phyloP scores from a whole-genome alignment of 1,140 invertebrate genomes.

The Bombus superbus region DNA sequence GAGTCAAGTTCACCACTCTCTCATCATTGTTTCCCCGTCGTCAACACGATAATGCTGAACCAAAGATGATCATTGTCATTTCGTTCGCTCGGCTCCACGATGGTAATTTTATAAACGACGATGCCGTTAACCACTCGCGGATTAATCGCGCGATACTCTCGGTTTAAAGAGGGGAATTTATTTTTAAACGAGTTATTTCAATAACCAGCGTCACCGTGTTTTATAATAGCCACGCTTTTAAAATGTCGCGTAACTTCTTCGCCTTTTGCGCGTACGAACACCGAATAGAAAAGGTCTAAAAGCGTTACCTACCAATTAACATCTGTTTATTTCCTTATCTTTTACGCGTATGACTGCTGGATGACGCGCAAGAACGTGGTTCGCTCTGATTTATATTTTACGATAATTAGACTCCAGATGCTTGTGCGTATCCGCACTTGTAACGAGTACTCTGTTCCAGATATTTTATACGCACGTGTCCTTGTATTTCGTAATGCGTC shows the following conservation, averaged over 20 bases:
- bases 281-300: no score
- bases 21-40: slow-evolving; percentile 72
- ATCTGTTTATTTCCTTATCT: no score
- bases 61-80: slow-evolving; percentile 20
- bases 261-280: no score
- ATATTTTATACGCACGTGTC: no score
- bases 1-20: slow-evolving; percentile 78
- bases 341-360: no score
- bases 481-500: no score
- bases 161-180: neutral
- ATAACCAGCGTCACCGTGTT: neutral
- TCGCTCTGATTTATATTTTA: neutral
- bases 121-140: neutral
- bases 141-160: slow-evolving; percentile 12
- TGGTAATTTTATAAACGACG: neutral
- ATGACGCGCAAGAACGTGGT: neutral
- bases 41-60: slow-evolving; percentile 18
- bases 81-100: neutral
- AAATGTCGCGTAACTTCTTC: neutral
- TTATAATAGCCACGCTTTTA: neutral
- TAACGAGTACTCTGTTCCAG: no score
- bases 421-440: no score
- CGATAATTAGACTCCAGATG: neutral
- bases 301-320: no score
- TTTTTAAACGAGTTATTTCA: neutral